Percentiles rank a stretch among this genome's conserved stretches.
These are phyloP conservation scores for Brachionus plicatilis DNA, from an alignment of 1,140 invertebrate species.

Conservation along the genomic window DNA sequence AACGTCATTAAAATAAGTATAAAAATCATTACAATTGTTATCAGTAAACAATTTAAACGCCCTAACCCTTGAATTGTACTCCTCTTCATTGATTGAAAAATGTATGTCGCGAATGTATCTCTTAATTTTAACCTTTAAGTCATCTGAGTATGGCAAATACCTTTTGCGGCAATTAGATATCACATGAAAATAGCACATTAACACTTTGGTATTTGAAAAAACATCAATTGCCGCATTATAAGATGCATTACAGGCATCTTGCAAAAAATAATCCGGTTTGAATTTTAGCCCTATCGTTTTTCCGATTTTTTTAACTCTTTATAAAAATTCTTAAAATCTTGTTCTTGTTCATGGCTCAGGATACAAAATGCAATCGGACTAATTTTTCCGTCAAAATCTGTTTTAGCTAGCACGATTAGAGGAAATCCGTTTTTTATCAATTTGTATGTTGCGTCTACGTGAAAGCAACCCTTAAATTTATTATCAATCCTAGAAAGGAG, in stretches of 20 bases:
- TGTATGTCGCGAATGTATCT: not conserved
- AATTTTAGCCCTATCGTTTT: not conserved
- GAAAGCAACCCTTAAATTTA: not conserved
- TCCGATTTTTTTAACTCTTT: not conserved
- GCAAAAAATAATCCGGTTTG: not conserved
- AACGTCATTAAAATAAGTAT: not conserved
- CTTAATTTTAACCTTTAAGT: not conserved
- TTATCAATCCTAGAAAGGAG: not conserved
- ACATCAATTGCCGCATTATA: not conserved
- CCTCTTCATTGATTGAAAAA: constrained; percentile 1
- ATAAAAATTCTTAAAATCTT: not conserved
- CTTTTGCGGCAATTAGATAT: not conserved
- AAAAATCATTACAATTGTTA: not conserved
- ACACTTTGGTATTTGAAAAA: not conserved
- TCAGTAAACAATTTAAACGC: not conserved
- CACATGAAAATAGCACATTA: constrained; percentile 17
- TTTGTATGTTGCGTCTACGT: not conserved
- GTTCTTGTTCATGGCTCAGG: not conserved
- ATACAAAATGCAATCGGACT: constrained; percentile 4
- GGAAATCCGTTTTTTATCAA: constrained; percentile 1
- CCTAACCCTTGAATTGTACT: not conserved
- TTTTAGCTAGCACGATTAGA: not conserved
- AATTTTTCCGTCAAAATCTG: not conserved
- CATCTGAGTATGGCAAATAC: not conserved
- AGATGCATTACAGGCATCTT: not conserved